phyloP scores from a whole-genome alignment of 2,888 invertebrate species.

The Timema podura region DNA sequence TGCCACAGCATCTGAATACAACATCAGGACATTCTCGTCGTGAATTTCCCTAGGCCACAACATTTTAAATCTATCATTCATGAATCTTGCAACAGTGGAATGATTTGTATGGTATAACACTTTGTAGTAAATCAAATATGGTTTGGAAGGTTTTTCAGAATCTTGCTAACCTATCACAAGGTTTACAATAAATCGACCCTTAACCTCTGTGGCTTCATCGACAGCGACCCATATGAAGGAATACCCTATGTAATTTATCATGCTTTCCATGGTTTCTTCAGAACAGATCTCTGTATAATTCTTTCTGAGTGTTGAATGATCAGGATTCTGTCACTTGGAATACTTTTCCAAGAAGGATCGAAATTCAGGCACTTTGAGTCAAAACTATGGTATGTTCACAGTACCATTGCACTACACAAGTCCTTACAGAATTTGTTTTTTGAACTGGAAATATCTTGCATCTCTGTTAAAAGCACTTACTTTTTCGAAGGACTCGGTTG shows the following conservation, averaged over 20 bases:
- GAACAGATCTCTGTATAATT: conserved; percentile 6
- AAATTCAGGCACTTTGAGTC: too few relatives aligned
- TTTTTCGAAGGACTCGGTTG: neutral
- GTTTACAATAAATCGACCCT: conserved; percentile 9
- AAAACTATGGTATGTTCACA: conserved; percentile 14
- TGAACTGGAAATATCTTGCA: conserved; percentile 8
- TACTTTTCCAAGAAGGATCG: too few relatives aligned
- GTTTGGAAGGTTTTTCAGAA: neutral
- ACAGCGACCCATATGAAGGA: too few relatives aligned
- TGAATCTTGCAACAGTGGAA: conserved; percentile 6
- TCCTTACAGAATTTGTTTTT: conserved; percentile 10
- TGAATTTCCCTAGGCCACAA: neutral
- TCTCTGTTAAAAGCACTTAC: conserved; percentile 10
- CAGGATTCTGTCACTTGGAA: too few relatives aligned
- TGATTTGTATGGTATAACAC: conserved; percentile 13
- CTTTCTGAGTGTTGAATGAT: too few relatives aligned
- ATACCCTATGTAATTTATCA: too few relatives aligned
- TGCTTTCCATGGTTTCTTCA: neutral
- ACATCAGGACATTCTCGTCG: conserved; percentile 4
- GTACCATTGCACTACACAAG: neutral
- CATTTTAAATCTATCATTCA: neutral
- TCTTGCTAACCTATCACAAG: conserved; percentile 9
- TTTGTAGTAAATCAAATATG: conserved; percentile 17
- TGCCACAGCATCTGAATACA: conserved; percentile 3
- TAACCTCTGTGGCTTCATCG: neutral